Percentiles rank a stretch among this genome's conserved stretches.
These are phyloP conservation scores for Macrobrachium rosenbergii DNA, from an alignment of 1,140 invertebrate species.

Conservation along the genomic window DNA sequence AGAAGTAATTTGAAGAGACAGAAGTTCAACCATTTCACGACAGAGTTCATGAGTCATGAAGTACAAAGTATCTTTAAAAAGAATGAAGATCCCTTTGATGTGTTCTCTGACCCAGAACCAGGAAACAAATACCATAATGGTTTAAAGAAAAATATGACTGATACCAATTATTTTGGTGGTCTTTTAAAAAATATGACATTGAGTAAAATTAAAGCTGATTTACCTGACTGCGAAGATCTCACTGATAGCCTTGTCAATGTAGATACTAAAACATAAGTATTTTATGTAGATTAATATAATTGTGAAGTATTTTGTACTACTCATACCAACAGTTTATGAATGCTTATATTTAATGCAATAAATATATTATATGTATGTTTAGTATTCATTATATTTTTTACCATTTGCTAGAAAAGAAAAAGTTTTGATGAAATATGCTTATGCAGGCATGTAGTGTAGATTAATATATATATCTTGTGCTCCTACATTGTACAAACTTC, in stretches of 20 bases:
- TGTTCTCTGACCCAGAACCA: not conserved
- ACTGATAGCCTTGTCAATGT: slow-evolving; percentile 10
- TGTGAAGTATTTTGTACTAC: no score
- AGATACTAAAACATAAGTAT: not conserved
- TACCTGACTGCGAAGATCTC: not conserved
- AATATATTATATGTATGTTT: not conserved
- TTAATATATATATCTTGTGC: no score
- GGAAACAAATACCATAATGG: not conserved
- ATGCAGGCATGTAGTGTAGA: not conserved
- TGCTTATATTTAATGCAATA: not conserved
- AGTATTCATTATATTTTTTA: not conserved
- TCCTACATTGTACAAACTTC: no score
- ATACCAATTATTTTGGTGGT: not conserved
- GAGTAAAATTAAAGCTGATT: not conserved
- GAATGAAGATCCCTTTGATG: not conserved
- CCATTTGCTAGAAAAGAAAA: not conserved
- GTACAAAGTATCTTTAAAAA: not conserved
- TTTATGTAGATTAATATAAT: no score
- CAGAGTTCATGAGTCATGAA: slow-evolving; percentile 34
- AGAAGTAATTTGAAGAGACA: not conserved
- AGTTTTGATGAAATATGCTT: not conserved
- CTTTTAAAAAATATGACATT: slow-evolving; percentile 39
- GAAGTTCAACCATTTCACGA: not conserved
- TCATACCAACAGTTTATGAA: not conserved
- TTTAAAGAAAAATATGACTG: not conserved